These are phyloP conservation scores for Delichon dasypus DNA, from an alignment of 2,797 vertebrate genomes.

Conservation along the genomic window DNA sequence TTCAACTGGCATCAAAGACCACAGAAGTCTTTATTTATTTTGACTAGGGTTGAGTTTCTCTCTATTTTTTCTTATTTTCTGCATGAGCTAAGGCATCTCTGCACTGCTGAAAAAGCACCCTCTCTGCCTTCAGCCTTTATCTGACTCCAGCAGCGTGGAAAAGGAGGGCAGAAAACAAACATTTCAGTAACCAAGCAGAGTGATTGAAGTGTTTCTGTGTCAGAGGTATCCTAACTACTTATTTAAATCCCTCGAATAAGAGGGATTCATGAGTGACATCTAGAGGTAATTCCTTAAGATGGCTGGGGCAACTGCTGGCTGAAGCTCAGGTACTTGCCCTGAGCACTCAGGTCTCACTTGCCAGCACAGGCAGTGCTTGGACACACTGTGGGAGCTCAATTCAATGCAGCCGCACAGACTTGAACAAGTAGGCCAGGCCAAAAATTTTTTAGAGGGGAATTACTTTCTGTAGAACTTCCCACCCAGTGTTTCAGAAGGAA, in stretches of 20 bases:
- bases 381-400: not conserved
- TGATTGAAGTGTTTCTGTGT: not conserved
- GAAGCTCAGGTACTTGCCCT: not conserved
- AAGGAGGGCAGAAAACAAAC: not conserved
- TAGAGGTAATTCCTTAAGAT: slow-evolving; percentile 55
- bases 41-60: not conserved
- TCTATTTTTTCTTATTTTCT: not conserved
- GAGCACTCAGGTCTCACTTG: not conserved
- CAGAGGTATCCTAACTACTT: not conserved
- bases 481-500: not conserved
- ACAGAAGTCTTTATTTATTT: not conserved
- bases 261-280: slow-evolving; percentile 65
- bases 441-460: not conserved
- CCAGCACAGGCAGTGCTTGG: not conserved
- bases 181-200: not conserved
- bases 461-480: not conserved
- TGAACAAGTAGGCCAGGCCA: not conserved
- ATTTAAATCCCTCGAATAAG: not conserved
- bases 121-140: not conserved
- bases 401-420: not conserved
- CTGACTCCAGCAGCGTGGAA: not conserved
- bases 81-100: not conserved
- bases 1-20: not conserved
- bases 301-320: not conserved
- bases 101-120: not conserved